Percentiles rank a stretch among this genome's conserved stretches.
Evolutionary conservation across 2,113 vertebrate genomes (phyloP).

Genomic region (Chamaetylas fuelleborni): DNA sequence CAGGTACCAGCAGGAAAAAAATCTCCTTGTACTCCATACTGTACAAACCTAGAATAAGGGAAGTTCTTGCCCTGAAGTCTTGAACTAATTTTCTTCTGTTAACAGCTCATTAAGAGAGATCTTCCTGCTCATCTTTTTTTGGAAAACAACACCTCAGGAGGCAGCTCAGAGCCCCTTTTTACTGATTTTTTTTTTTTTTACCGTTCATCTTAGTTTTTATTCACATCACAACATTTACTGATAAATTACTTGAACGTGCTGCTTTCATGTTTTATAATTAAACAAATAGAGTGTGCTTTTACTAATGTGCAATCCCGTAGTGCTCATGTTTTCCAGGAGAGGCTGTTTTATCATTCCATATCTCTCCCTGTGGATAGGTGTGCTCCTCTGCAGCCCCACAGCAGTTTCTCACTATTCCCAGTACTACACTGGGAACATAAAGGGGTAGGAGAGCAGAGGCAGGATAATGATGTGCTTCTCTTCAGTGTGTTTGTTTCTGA

Average conservation of each 20-base stretch:
- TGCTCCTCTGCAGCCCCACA: neutral
- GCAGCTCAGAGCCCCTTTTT: neutral
- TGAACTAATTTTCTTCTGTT: constrained; percentile 14
- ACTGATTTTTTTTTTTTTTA: too few species aligned
- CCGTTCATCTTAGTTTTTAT: neutral
- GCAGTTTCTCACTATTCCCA: neutral
- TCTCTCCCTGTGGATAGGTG: neutral
- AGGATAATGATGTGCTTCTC: neutral
- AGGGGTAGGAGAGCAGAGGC: neutral
- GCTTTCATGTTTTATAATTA: neutral
- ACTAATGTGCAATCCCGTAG: neutral
- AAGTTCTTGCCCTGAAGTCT: constrained; percentile 41
- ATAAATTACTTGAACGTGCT: neutral
- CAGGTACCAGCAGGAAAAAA: neutral
- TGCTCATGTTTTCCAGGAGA: neutral
- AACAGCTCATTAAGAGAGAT: neutral
- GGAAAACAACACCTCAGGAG: neutral
- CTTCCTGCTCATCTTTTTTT: neutral
- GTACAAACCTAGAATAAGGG: neutral
- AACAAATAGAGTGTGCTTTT: neutral
- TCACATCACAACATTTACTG: neutral
- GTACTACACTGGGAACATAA: fast-evolving
- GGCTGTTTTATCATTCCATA: fast-evolving
- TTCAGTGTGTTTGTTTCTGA: neutral
- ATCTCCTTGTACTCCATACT: neutral